Evolutionary conservation across 2,888 invertebrate genomes (phyloP).

Genomic region (Apamea anceps): DNA sequence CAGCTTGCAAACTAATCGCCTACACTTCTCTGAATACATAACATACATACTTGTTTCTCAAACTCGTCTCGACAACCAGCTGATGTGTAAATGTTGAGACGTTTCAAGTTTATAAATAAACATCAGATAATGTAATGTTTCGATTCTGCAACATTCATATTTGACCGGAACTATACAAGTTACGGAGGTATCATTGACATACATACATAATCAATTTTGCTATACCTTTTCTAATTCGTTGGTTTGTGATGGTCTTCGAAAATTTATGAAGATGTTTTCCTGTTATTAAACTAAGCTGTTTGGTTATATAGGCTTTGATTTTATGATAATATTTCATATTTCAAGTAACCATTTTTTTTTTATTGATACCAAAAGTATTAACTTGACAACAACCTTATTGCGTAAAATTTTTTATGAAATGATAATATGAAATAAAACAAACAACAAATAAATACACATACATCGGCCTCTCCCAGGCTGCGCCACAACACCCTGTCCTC

Average conservation of each 20-base stretch:
- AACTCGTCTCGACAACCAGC: slow-evolving; percentile 37
- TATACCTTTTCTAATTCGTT: not conserved
- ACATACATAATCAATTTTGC: slow-evolving; percentile 33
- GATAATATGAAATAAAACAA: no score
- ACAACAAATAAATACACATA: no score
- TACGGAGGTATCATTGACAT: slow-evolving; percentile 28
- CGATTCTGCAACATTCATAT: slow-evolving; percentile 28
- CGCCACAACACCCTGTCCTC: not conserved
- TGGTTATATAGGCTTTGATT: not conserved
- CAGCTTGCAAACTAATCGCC: slow-evolving; percentile 24
- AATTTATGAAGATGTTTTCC: not conserved
- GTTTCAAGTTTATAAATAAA: slow-evolving; percentile 52
- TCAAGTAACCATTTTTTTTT: no score
- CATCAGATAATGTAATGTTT: slow-evolving; percentile 34
- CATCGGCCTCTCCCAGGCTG: not conserved
- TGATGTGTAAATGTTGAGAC: slow-evolving; percentile 31
- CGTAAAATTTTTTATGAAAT: no score
- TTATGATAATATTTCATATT: not conserved
- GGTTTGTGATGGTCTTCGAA: not conserved
- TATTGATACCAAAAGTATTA: no score
- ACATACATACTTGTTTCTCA: slow-evolving; percentile 16
- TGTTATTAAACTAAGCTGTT: not conserved
- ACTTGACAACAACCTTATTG: no score
- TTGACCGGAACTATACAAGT: slow-evolving; percentile 11
- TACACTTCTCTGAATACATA: slow-evolving; percentile 40